Evolutionary conservation across 2,113 vertebrate species (phyloP).

Genomic region (Pygathrix nemaeus): DNA sequence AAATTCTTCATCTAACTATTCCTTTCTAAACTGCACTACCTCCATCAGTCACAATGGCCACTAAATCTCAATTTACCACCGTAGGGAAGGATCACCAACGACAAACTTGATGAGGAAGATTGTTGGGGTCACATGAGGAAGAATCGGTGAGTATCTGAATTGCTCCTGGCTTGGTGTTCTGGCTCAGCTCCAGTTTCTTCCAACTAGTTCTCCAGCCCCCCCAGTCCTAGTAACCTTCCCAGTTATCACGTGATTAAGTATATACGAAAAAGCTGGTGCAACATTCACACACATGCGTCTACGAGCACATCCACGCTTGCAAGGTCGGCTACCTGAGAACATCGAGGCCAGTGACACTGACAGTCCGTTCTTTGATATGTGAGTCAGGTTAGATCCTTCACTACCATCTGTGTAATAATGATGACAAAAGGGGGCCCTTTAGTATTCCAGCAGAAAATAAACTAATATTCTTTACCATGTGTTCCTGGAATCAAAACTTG

Average conservation of each 20-base stretch:
- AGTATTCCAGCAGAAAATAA: constrained; percentile 71
- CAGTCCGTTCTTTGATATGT: constrained; percentile 92
- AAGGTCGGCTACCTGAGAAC: constrained; percentile 92
- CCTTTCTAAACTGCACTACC: background rate
- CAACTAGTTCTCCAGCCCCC: background rate
- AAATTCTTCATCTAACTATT: background rate
- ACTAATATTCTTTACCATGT: background rate
- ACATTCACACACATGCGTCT: constrained; percentile 47
- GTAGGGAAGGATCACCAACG: background rate
- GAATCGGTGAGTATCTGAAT: background rate
- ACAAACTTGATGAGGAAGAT: background rate
- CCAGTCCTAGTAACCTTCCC: background rate
- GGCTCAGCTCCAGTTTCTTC: background rate
- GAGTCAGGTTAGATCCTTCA: constrained; percentile 94
- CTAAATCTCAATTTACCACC: background rate
- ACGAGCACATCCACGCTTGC: constrained; percentile 54
- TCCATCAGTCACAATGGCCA: background rate
- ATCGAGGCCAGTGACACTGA: constrained; percentile 95
- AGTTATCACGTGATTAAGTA: background rate
- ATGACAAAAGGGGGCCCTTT: constrained; percentile 83
- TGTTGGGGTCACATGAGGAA: background rate
- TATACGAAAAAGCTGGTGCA: constrained; percentile 50
- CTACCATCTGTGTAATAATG: constrained; percentile 94
- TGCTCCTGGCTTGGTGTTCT: background rate
- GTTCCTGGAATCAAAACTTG: background rate